Conservation (phyloP, 2,797 vertebrate species). For the Mallotus villosus region DNA sequence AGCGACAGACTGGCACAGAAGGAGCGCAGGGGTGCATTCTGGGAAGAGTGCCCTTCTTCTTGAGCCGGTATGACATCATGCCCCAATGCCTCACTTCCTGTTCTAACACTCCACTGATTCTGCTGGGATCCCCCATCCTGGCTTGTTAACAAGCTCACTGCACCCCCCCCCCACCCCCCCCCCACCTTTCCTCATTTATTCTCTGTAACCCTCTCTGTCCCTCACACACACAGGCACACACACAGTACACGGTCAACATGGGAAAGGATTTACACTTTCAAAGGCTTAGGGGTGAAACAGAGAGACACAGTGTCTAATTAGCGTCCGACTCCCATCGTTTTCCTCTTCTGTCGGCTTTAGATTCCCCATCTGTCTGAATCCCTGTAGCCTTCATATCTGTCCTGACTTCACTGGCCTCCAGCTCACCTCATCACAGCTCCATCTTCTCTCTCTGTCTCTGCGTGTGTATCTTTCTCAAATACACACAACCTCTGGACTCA, state of each 20-base stretch:
- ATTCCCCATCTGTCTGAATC: no score
- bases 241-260: neutral
- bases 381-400: no score
- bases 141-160: neutral
- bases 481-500: no score
- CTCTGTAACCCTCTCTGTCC: neutral
- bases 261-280: neutral
- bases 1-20: neutral
- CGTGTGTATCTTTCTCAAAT: no score
- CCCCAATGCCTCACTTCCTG: neutral
- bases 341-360: no score
- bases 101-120: neutral
- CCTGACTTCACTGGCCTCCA: no score
- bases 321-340: neutral
- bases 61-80: no score
- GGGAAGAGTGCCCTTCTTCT: neutral
- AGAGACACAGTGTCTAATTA: neutral
- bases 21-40: neutral
- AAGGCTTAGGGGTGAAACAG: neutral
- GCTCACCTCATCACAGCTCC: no score
- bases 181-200: neutral
- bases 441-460: no score
- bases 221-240: slow-evolving; percentile 3
- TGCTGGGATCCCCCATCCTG: slow-evolving; percentile 2
- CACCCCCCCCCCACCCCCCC: neutral